A percentile compares a stretch with the other conserved stretches of the same genome.
Evolutionary conservation across 2,888 invertebrate genomes (phyloP).

Genomic region (Serrognathus titanus): DNA sequence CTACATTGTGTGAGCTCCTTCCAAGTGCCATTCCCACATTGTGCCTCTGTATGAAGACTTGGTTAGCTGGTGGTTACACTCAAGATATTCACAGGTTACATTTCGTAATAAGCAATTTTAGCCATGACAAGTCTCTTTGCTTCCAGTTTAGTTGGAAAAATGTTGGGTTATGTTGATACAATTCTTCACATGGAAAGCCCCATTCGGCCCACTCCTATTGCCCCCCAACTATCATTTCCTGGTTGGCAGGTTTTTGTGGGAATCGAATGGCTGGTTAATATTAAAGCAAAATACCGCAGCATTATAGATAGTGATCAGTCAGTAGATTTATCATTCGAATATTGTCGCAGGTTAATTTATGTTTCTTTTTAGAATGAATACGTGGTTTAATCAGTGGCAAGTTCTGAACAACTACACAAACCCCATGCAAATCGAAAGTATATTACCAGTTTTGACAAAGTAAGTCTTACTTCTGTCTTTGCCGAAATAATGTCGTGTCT

Average conservation of each 20-base stretch:
- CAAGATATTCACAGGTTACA: conserved; percentile 47
- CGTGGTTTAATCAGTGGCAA: conserved; percentile 73
- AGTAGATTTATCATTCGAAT: conserved; percentile 31
- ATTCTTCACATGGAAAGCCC: conserved; percentile 43
- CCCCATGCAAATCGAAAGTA: conserved; percentile 61
- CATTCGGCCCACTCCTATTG: conserved; percentile 47
- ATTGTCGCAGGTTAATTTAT: background rate
- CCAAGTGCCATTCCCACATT: conserved; percentile 63
- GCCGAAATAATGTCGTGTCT: conserved; percentile 11
- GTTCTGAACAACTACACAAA: conserved; percentile 61
- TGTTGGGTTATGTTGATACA: conserved; percentile 36
- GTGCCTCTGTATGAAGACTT: conserved; percentile 58
- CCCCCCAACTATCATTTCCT: conserved; percentile 52
- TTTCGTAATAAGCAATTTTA: no score
- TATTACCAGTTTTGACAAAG: conserved; percentile 57
- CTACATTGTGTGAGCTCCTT: conserved; percentile 65
- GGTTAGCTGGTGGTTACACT: conserved; percentile 51
- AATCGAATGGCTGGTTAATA: conserved; percentile 54
- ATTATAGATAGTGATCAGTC: conserved; percentile 56
- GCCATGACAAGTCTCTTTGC: background rate
- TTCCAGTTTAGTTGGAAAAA: conserved; percentile 21
- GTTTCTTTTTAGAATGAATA: conserved; percentile 53
- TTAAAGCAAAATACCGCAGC: conserved; percentile 51
- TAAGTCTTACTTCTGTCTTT: conserved; percentile 44
- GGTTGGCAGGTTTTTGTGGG: conserved; percentile 49